A percentile compares a stretch with the other conserved stretches of the same genome.
Evolutionary conservation across 1,140 invertebrate species (phyloP).

Genomic region (Papilio polyxenes): DNA sequence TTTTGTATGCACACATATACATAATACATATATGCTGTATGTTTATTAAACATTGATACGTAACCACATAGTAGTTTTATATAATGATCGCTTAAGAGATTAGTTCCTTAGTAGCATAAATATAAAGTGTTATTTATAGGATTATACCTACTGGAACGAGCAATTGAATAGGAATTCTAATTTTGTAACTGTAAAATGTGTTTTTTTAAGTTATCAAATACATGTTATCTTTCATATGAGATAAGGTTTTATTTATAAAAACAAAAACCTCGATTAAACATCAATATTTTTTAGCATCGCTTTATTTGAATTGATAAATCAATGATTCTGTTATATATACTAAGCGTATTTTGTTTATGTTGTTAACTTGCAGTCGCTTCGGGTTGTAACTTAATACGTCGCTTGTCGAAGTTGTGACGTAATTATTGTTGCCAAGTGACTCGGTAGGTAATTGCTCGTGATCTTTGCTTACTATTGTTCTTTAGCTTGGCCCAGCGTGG

Average conservation of each 20-base stretch:
- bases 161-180: background rate
- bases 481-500: slow-evolving; percentile 15
- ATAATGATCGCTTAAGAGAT: background rate
- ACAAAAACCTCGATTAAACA: background rate
- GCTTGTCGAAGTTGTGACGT: background rate
- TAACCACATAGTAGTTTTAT: background rate
- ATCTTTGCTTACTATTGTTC: slow-evolving; percentile 30
- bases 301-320: no score
- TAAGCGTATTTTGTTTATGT: background rate
- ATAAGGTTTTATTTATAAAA: background rate
- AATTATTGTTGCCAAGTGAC: slow-evolving; percentile 18
- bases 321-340: no score
- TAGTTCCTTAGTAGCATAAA: no score
- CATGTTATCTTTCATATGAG: no score
- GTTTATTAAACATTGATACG: no score
- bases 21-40: background rate
- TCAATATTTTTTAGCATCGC: background rate
- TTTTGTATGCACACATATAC: background rate
- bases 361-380: background rate
- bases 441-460: slow-evolving; percentile 4
- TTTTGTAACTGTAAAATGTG: no score
- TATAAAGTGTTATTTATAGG: no score
- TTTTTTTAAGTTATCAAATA: no score
- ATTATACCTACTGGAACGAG: background rate
- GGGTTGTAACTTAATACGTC: background rate